phyloP scores from a whole-genome alignment of 2,113 vertebrate species.

The Ibidorhyncha struthersii region DNA sequence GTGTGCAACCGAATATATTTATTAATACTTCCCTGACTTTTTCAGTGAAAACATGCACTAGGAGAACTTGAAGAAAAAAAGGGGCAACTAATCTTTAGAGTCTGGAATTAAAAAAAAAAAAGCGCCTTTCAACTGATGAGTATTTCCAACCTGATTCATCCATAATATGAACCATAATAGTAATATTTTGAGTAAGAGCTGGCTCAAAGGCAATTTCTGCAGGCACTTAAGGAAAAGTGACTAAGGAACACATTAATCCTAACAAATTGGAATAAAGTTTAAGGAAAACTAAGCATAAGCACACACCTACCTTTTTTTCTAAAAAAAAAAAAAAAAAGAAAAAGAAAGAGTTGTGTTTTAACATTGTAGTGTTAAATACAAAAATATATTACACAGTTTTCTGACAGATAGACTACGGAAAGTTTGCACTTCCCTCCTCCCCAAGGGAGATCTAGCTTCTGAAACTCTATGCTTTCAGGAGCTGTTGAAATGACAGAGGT shows the following conservation, averaged over 20 bases:
- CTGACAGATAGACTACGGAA: neutral
- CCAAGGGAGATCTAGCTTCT: neutral
- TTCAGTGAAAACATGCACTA: neutral
- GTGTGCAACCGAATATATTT: neutral
- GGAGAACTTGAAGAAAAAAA: neutral
- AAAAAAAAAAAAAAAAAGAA: too few species aligned
- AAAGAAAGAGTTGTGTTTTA: neutral
- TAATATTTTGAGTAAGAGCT: neutral
- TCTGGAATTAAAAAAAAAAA: neutral
- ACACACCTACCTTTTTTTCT: neutral
- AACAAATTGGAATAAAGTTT: neutral
- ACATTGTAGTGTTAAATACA: neutral
- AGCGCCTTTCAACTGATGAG: neutral
- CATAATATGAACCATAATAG: neutral
- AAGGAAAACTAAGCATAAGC: neutral
- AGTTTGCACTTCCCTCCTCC: neutral
- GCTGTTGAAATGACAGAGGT: neutral
- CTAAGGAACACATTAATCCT: neutral
- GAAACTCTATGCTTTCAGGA: neutral
- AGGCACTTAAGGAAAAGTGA: neutral
- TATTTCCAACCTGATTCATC: neutral
- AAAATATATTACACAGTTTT: neutral
- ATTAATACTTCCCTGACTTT: neutral
- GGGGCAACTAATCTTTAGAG: neutral
- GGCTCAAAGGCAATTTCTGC: neutral